Evolutionary conservation across 2,888 invertebrate genomes (phyloP).

Genomic region (Pristionchus entomophagus): DNA sequence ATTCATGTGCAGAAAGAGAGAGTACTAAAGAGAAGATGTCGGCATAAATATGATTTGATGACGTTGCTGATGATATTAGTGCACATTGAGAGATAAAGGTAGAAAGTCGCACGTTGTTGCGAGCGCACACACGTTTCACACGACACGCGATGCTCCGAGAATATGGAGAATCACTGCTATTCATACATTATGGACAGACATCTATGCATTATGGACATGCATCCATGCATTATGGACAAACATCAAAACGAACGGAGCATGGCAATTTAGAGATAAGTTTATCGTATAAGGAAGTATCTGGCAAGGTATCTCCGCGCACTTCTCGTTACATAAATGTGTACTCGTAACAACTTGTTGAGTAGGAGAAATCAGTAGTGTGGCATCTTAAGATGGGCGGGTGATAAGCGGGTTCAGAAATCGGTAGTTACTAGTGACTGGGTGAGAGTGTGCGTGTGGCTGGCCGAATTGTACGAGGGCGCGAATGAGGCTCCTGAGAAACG

Average conservation of each 20-base stretch:
- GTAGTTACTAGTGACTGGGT: conserved; percentile 33
- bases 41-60: conserved; percentile 30
- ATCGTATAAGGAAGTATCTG: not conserved
- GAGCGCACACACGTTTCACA: not conserved
- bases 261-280: not conserved
- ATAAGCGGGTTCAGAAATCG: conserved; percentile 6
- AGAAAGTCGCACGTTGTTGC: not conserved
- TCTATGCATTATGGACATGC: no score
- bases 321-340: conserved; percentile 24
- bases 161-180: not conserved
- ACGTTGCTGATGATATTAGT: not conserved
- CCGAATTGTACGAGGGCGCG: conserved; percentile 35
- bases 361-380: not conserved
- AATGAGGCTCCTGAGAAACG: not conserved
- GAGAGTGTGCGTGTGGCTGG: conserved; percentile 34
- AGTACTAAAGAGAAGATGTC: not conserved
- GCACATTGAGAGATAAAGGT: not conserved
- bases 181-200: not conserved
- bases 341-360: not conserved
- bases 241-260: no score
- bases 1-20: not conserved
- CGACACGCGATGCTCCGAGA: not conserved
- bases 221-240: no score
- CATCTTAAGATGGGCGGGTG: not conserved
- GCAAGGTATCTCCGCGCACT: not conserved